These are phyloP conservation scores for Andrena praecox DNA, from an alignment of 2,888 invertebrate genomes.

Conservation along the genomic window DNA sequence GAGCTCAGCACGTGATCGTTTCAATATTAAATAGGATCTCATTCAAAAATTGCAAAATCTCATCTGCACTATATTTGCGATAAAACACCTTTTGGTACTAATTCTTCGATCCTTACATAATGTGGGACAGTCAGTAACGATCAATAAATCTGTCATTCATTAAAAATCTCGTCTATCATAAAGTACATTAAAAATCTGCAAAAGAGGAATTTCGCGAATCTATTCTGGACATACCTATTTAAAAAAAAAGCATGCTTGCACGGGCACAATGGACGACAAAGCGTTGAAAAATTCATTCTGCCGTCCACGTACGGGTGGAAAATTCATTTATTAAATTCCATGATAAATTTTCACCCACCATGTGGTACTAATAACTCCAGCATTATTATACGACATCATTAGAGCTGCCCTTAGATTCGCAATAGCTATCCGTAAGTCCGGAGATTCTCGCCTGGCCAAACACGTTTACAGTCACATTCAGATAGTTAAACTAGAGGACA, in stretches of 20 bases:
- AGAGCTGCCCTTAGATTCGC: conserved; percentile 15
- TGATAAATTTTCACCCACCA: not conserved
- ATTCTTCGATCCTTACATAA: not conserved
- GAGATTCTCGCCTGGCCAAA: conserved; percentile 40
- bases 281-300: conserved; percentile 1
- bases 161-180: not conserved
- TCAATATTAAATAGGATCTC: not conserved
- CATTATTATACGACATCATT: conserved; percentile 13
- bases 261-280: not conserved
- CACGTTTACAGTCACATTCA: conserved; percentile 24
- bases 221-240: too few species aligned
- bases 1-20: not conserved
- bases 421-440: conserved; percentile 16
- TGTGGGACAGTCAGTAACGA: not conserved
- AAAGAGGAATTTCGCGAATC: too few species aligned
- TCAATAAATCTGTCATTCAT: not conserved
- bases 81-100: not conserved
- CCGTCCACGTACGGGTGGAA: not conserved
- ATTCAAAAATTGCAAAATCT: not conserved
- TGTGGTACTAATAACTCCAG: not conserved
- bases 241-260: too few species aligned
- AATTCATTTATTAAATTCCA: conserved; percentile 9
- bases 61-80: not conserved
- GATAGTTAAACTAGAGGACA: conserved; percentile 38
- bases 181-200: not conserved